Base-by-base conservation (phyloP, 2,888 invertebrate genomes). In the Dryomyza anilis region DNA sequence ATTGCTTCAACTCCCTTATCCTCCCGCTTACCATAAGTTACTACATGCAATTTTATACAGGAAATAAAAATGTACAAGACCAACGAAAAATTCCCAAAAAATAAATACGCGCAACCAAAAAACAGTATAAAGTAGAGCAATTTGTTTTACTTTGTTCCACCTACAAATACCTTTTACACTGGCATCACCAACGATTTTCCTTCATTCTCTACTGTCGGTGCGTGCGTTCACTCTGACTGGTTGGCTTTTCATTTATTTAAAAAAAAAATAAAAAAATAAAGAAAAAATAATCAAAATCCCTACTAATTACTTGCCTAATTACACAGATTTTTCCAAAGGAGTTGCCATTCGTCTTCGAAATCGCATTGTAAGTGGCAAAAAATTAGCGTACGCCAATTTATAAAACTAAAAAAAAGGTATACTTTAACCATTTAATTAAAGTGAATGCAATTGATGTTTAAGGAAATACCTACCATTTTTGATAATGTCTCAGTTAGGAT, bases 241-340 rank as follows among this genome's bases (percentile, higher is more conserved):
- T n/a, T 43, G 16, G 57, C 57, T 43, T 43, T 57, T 33, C 55
- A 57, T 57, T 43, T 57, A 57, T 57, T 45, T 10, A 33, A 55
- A 55, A 19, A 55, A 10, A 23, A 50, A 6, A 45, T 12, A 45
- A 48, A 48, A 46, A 4, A 46, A 46, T 16, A 46, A 10, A 46
- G 23, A 23, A 48, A 25, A 52, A 52, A 52, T 27, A 25, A 25
- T 36, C 23, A 58, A 69, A 76, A 76, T 72, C 74, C 70, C 56
- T 62, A 73, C 78, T 77, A 77, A 77, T 77, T 77, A 74, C 76
- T 71, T 70, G 77, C 69, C 76, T 75, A 77, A 78, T 77, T 77
- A 71, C 77, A 64, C 66, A 70, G 72, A 72, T 74, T 76, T 76
- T 69, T 68, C 62, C 67, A 70, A 77, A 77, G 72, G 72, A 71